Evolutionary conservation across 1,140 invertebrate species (phyloP).

Genomic region (Aphidius ervi): DNA sequence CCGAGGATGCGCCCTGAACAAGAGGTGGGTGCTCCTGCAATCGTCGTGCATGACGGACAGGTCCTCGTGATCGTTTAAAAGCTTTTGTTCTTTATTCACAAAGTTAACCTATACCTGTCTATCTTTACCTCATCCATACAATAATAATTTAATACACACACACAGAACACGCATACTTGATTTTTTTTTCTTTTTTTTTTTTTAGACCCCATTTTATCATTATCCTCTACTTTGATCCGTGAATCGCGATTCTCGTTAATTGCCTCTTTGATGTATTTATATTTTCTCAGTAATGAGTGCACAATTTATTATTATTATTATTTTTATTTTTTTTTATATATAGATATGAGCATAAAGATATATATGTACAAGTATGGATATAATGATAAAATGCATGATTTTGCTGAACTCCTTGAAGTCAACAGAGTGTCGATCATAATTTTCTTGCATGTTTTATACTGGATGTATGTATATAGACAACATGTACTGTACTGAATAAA

Average conservation of each 20-base stretch:
- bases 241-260: slow-evolving; percentile 29
- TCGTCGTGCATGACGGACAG: slow-evolving; percentile 35
- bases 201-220: background rate
- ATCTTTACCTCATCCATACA: background rate
- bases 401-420: background rate
- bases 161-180: background rate
- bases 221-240: slow-evolving; percentile 5
- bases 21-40: slow-evolving; percentile 21
- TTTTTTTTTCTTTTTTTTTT: background rate
- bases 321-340: slow-evolving; percentile 1
- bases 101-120: no score
- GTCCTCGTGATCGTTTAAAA: slow-evolving; percentile 38
- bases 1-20: slow-evolving; percentile 24
- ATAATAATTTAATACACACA: background rate
- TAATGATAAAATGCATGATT: no score
- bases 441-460: no score
- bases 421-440: slow-evolving; percentile 9
- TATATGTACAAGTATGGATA: no score
- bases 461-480: background rate
- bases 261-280: slow-evolving; percentile 8
- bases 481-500: background rate
- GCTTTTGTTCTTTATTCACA: slow-evolving; percentile 25
- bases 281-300: slow-evolving; percentile 11
- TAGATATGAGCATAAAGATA: no score
- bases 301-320: slow-evolving; percentile 2